Evolutionary conservation across 37 sponge, comb jelly and placozoan species (phyloP).

Genomic region (Cliona cf. orientalis): DNA sequence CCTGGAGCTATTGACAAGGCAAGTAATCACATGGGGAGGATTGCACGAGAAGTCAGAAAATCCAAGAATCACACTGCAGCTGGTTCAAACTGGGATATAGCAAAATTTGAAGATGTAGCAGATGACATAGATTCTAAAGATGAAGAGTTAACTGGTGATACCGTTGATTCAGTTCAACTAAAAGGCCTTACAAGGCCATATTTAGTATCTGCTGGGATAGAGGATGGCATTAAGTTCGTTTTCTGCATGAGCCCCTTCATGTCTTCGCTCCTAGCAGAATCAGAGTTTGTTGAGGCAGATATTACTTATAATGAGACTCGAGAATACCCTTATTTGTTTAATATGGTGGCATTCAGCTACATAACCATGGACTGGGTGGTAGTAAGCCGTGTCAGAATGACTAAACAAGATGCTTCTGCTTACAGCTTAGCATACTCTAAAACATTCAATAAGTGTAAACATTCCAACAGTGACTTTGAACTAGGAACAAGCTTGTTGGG

Average conservation of each 20-base stretch:
- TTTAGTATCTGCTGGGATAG: constrained; percentile 6
- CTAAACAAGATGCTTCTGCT: constrained; percentile 15
- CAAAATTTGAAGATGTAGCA: background rate
- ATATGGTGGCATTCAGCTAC: constrained; percentile 27
- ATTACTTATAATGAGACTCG: constrained; percentile 31
- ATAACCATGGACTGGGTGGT: constrained; percentile 14
- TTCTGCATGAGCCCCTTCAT: constrained; percentile 5
- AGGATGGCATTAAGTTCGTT: background rate
- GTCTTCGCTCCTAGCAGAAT: background rate
- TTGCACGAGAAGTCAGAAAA: constrained; percentile 24
- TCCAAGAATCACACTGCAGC: background rate
- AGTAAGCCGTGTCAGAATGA: constrained; percentile 9
- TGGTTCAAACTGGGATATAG: background rate
- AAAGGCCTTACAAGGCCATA: constrained; percentile 23
- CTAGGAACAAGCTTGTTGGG: constrained; percentile 13
- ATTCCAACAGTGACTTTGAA: constrained; percentile 2
- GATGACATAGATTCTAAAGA: constrained; percentile 36
- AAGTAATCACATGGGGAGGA: constrained; percentile 30
- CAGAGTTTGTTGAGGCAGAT: constrained; percentile 31
- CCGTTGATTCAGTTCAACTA: background rate
- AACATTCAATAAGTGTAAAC: constrained; percentile 7
- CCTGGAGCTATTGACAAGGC: constrained; percentile 38
- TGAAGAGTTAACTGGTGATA: constrained; percentile 1
- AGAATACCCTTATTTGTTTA: constrained; percentile 36
- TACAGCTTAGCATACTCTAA: constrained; percentile 16